Conservation (phyloP, 92 coral and sea anemone genomes). For the Heteractis magnifica region DNA sequence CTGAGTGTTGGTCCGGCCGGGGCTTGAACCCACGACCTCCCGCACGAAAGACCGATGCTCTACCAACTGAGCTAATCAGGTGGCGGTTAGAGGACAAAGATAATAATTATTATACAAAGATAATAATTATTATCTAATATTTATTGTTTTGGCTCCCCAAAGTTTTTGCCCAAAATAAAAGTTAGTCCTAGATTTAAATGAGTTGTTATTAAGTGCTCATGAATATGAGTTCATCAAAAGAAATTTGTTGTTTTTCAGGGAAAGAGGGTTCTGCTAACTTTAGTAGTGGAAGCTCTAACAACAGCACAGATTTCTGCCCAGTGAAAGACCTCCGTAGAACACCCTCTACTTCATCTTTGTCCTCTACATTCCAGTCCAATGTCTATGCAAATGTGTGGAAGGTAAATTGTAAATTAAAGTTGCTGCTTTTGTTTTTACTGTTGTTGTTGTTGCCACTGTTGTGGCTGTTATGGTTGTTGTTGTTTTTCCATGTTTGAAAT, state of each 20-base stretch:
- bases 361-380: conserved; percentile 80
- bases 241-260: conserved; percentile 17
- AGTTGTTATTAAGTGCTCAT: background rate
- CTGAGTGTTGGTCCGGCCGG: no score
- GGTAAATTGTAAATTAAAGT: conserved; percentile 35
- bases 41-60: no score
- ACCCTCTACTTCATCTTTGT: conserved; percentile 73
- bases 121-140: no score
- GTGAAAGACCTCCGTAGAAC: conserved; percentile 68
- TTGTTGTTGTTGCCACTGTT: background rate
- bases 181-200: background rate
- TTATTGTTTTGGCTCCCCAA: no score
- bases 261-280: conserved; percentile 20
- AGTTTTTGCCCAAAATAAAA: no score
- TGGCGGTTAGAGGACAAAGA: no score
- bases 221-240: no score
- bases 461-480: background rate
- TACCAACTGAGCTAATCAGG: no score
- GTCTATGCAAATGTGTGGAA: conserved; percentile 90
- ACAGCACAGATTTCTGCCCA: conserved; percentile 57
- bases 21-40: no score
- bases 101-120: no score
- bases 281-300: conserved; percentile 61
- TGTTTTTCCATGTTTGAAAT: background rate
- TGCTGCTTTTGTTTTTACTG: background rate